Conservation (phyloP, 2,888 invertebrate genomes). For the Xanthia togata region DNA sequence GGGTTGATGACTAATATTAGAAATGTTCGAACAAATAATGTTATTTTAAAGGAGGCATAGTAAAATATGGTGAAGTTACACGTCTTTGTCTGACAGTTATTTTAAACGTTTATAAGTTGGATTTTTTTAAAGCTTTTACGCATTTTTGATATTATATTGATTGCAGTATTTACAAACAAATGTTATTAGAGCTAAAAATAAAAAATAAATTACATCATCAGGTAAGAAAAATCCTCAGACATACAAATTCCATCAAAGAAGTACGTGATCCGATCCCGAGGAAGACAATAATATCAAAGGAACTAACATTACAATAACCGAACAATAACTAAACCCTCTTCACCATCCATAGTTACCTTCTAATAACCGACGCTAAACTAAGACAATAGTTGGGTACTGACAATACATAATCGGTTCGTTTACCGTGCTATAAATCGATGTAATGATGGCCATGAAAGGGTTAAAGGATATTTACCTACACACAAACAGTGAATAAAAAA, state of each 20-base stretch:
- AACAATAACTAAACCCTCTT: slow-evolving; percentile 9
- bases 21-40: neutral
- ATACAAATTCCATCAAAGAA: neutral
- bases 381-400: neutral
- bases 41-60: neutral
- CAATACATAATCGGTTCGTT: slow-evolving; percentile 4
- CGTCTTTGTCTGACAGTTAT: neutral
- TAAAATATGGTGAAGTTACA: neutral
- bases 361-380: neutral
- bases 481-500: neutral
- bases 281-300: neutral
- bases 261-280: neutral
- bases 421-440: neutral
- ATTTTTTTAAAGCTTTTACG: neutral
- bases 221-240: neutral
- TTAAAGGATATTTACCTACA: neutral
- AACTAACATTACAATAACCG: neutral
- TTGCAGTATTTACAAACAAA: too few relatives aligned
- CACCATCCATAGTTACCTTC: slow-evolving; percentile 24
- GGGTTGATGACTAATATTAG: neutral
- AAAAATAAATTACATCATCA: too few relatives aligned
- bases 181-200: too few relatives aligned
- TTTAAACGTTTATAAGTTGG: neutral
- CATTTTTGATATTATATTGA: neutral
- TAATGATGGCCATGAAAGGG: neutral